These are phyloP conservation scores for Trogon surrucura DNA, from an alignment of 2,113 vertebrate species.

Conservation along the genomic window DNA sequence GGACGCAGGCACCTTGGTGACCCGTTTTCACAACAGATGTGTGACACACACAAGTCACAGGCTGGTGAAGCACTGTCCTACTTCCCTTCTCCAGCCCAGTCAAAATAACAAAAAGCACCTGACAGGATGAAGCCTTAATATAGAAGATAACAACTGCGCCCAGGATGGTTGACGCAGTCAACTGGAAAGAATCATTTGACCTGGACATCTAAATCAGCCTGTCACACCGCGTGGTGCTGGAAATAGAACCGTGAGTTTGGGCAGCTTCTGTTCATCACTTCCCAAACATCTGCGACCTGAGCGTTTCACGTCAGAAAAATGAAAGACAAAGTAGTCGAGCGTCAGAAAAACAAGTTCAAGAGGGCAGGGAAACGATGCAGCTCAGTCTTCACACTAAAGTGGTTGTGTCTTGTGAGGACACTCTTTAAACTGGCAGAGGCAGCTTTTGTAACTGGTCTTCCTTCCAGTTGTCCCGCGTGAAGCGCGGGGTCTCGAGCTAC, in stretches of 20 bases:
- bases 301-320: neutral
- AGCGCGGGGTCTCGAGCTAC: neutral
- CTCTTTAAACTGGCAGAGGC: neutral
- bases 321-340: neutral
- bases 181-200: neutral
- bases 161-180: neutral
- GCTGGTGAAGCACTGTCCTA: neutral
- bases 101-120: neutral
- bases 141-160: neutral
- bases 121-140: neutral
- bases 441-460: neutral
- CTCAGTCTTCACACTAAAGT: neutral
- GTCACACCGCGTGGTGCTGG: neutral
- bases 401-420: neutral
- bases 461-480: neutral
- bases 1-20: neutral
- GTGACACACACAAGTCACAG: neutral
- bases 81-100: neutral
- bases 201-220: slow-evolving; percentile 5
- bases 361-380: neutral
- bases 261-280: neutral
- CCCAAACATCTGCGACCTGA: neutral
- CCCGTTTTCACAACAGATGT: neutral
- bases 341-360: slow-evolving; percentile 8
- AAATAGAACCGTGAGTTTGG: neutral